Evolutionary conservation across 2,888 invertebrate species (phyloP), one percentile per base, ranked within the genome.

Genomic region (Synanthedon formicaeformis): DNA sequence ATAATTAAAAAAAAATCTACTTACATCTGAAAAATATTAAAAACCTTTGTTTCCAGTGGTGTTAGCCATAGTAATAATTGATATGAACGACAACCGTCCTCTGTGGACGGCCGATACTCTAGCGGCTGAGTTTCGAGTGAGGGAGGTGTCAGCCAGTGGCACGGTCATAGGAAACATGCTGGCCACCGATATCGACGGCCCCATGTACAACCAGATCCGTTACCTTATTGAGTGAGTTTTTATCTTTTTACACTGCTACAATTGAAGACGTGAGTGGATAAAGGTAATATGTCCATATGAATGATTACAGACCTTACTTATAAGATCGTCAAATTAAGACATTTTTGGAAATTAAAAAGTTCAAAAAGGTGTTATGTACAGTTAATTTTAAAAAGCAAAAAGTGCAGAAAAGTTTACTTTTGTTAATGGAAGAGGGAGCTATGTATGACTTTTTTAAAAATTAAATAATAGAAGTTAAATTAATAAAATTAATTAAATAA

Each of bases 61-160:
- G 4, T 75, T 92, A 57, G 86, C 90, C 0, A 81, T 92, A 18
- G 85, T 83, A 2, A 90, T 93, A 56, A 72, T 81, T 12, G 91
- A 92, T 66, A 78, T 90, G 65, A 92, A 92, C 64, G 92, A 93
- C 72, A 91, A 91, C 67, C 55, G 75, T 2, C 93, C 93, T 2
- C 58, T 78, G 51, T 92, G 92, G 82, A 71, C 72, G 0, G 58
- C 64, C 1, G 82, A 82, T 1, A 81, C 88, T 2, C 64, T 89
- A 50, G 61, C 60, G 1, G 82, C 85, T 57, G 53, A 56, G 50
- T 73, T 84, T 62, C 64, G 78, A 40, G 90, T 92, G 3, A 73
- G 85, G 1, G 92, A 92, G 74, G 78, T 82, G 63, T 83, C 90
- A 0, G 70, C 65, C 13, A 58, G 60, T 5, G 81, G 74, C 11